Conservation (phyloP, 2,888 invertebrate genomes). For the Byasa hedistus region DNA sequence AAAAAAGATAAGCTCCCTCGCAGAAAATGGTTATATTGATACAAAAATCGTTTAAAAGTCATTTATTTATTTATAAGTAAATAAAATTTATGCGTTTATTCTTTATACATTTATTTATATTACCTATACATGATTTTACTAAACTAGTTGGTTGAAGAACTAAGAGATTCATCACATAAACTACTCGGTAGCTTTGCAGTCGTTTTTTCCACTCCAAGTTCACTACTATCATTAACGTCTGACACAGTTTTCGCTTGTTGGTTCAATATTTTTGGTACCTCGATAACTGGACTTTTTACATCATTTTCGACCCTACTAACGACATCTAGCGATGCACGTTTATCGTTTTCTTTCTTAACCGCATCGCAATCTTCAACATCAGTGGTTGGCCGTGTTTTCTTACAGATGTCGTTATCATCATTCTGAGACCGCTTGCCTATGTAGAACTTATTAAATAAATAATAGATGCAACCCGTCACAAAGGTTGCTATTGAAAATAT, state of each 20-base stretch:
- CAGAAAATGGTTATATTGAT: too few relatives aligned
- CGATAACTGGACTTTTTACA: conserved; percentile 39
- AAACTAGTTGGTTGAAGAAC: conserved; percentile 37
- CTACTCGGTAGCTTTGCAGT: conserved; percentile 44
- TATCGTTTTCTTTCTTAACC: conserved; percentile 46
- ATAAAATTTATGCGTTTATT: conserved; percentile 17
- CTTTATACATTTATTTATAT: conserved; percentile 23
- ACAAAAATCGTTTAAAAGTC: too few relatives aligned
- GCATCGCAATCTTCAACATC: conserved; percentile 61
- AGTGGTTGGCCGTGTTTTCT: conserved; percentile 69
- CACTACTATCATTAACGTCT: conserved; percentile 71
- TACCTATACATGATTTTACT: conserved; percentile 24
- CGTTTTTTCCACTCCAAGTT: conserved; percentile 71
- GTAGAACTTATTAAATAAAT: conserved; percentile 83
- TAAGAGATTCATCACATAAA: conserved; percentile 39
- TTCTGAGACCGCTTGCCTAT: conserved; percentile 77
- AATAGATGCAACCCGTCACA: conserved; percentile 84
- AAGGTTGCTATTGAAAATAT: conserved; percentile 83
- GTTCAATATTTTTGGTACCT: conserved; percentile 36
- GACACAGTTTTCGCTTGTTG: conserved; percentile 46
- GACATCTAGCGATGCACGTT: conserved; percentile 53
- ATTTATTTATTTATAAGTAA: too few relatives aligned
- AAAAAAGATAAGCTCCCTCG: too few relatives aligned
- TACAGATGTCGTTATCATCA: conserved; percentile 79
- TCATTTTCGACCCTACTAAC: conserved; percentile 43